Evolutionary conservation across 2,797 vertebrate genomes (phyloP), one percentile per base, ranked within the genome.

Genomic region (Rhadinocentrus ornatus): DNA sequence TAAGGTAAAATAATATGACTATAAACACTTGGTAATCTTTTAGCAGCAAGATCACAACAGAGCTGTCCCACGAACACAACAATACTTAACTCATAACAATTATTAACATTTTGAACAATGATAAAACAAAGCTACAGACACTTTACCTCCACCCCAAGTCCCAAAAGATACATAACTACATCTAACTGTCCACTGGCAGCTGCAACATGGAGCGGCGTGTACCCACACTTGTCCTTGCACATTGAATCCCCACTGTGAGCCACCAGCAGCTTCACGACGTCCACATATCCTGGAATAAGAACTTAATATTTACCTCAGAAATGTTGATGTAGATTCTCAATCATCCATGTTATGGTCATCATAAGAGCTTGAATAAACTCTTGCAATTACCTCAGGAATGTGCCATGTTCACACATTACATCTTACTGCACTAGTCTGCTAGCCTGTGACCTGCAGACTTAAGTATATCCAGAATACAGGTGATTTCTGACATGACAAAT

Each of bases 131-230:
- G 29, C n/a, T 27, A 32, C n/a, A 50, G 39, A 18, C 24, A 57
- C 27, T 58, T 75, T 88, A 98, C 97, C 97, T 99, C 96, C 3
- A 96, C 93, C 9, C 95, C 95, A 37, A 96, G 92, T 73, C 93
- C 94, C 77, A 98, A 86, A 48, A 99, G 95, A 88, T 96, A 96
- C 70, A 95, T 95, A 82, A 98, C 94, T 4, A 96, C 92, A 0
- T 97, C 96, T 0, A 96, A 88, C 86, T 98, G 97, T 68, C 97
- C 98, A 1, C 93, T 94, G 80, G 96, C 94, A 0, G 97, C 96
- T 0, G 98, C 97, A 0, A 95, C 96, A 37, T 99, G 98, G n/a
- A 99, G 95, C n/a, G 98, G 94, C 3, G 96, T 96, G 83, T 98
- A 99, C 67, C 97, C 97, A 72, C 90, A 93, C 87, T 95, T 96